phyloP scores from a whole-genome alignment of 2,888 invertebrate genomes.

The Polyploca ridens region DNA sequence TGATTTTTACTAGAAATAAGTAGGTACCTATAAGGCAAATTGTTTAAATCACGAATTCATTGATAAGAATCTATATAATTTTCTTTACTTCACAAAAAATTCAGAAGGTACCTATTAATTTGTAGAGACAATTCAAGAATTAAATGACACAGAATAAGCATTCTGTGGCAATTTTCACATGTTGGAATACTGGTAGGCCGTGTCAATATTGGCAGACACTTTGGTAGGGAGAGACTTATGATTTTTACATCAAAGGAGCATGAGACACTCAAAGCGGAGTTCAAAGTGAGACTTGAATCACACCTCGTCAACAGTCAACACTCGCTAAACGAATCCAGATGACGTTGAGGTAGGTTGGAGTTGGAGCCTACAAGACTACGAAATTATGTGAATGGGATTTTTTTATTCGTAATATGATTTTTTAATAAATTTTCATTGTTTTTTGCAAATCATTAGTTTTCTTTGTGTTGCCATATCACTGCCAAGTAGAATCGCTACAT shows the following conservation, averaged over 20 bases:
- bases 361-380: background rate
- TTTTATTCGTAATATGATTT: too few species aligned
- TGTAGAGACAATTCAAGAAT: background rate
- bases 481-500: too few species aligned
- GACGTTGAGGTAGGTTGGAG: background rate
- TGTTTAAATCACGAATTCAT: too few species aligned
- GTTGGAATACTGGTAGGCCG: conserved; percentile 30
- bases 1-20: too few species aligned
- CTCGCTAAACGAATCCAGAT: conserved; percentile 11
- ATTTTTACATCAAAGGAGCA: conserved; percentile 76
- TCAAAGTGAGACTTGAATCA: conserved; percentile 52
- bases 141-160: conserved; percentile 12
- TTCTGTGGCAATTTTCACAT: conserved; percentile 14
- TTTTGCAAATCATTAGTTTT: too few species aligned
- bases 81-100: background rate
- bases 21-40: too few species aligned
- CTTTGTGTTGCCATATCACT: too few species aligned
- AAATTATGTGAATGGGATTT: background rate
- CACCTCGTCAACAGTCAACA: conserved; percentile 44
- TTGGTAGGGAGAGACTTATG: conserved; percentile 61
- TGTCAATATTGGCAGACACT: conserved; percentile 75
- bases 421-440: too few species aligned
- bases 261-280: conserved; percentile 46
- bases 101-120: background rate
- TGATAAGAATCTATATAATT: background rate